A percentile compares a stretch with the other conserved stretches of the same genome.
These are phyloP conservation scores for Lepidotrigona ventralis DNA, from an alignment of 1,140 invertebrate genomes.

Conservation along the genomic window DNA sequence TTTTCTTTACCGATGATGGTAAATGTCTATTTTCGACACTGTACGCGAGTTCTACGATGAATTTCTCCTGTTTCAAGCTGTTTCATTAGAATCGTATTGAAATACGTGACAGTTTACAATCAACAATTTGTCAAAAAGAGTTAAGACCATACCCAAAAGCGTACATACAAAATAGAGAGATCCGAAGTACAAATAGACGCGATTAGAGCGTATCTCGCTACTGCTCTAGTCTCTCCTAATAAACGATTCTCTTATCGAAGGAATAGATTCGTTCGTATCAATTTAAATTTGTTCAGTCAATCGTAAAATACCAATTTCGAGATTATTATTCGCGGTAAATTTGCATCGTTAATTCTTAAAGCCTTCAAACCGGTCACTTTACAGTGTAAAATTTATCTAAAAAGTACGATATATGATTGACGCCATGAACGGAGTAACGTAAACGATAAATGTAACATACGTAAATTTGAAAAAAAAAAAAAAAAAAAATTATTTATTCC, in stretches of 20 bases:
- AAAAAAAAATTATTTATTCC: conserved; percentile 33
- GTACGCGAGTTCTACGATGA: background rate
- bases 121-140: conserved; percentile 39
- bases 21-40: background rate
- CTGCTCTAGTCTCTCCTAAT: conserved; percentile 51
- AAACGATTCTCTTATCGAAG: conserved; percentile 38
- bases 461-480: no score
- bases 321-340: background rate
- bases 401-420: background rate
- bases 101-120: conserved; percentile 14
- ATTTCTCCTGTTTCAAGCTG: background rate
- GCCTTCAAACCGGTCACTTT: background rate
- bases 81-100: background rate
- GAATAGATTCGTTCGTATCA: conserved; percentile 14
- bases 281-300: background rate
- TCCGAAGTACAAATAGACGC: conserved; percentile 50
- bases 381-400: conserved; percentile 16
- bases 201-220: conserved; percentile 35
- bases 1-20: background rate
- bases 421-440: background rate
- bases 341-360: background rate
- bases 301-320: background rate
- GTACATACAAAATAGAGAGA: conserved; percentile 54
- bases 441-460: background rate
- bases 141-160: conserved; percentile 46